Percentiles rank a stretch among this genome's conserved stretches.
phyloP scores from a whole-genome alignment of 2,888 invertebrate species.

The Volucella inflata region DNA sequence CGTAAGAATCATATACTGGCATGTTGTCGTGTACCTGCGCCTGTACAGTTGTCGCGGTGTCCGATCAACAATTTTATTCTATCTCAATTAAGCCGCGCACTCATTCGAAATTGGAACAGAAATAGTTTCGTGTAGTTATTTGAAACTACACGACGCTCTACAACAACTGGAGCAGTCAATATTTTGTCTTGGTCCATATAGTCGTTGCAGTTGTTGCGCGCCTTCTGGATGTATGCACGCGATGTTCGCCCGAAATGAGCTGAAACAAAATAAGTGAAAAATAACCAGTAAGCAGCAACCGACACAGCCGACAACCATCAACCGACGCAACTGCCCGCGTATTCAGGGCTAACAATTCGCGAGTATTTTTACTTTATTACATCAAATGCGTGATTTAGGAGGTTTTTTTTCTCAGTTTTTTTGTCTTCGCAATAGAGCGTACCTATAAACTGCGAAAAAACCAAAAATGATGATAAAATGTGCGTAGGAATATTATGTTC shows the following conservation, averaged over 20 bases:
- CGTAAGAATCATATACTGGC: slow-evolving; percentile 53
- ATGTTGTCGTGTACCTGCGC: slow-evolving; percentile 63
- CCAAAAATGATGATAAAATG: slow-evolving; percentile 67
- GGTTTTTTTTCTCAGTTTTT: slow-evolving; percentile 32
- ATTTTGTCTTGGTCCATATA: slow-evolving; percentile 64
- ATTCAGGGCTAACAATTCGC: slow-evolving; percentile 69
- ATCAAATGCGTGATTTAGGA: slow-evolving; percentile 69
- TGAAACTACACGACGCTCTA: slow-evolving; percentile 73
- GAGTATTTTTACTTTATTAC: slow-evolving; percentile 73
- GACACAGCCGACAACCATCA: background rate
- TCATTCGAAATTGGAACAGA: slow-evolving; percentile 71
- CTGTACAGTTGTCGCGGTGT: slow-evolving; percentile 67
- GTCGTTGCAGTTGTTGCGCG: slow-evolving; percentile 45
- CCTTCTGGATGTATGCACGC: slow-evolving; percentile 74
- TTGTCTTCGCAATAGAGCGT: slow-evolving; percentile 18
- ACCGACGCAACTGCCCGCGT: slow-evolving; percentile 9
- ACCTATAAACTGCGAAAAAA: slow-evolving; percentile 25
- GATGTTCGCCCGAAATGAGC: slow-evolving; percentile 48
- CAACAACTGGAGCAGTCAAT: slow-evolving; percentile 74
- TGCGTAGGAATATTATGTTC: slow-evolving; percentile 72
- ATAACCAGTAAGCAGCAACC: background rate
- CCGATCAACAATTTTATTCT: slow-evolving; percentile 65
- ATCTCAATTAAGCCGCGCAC: slow-evolving; percentile 74
- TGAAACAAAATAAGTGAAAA: slow-evolving; percentile 6
- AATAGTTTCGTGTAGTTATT: slow-evolving; percentile 74